A percentile compares a stretch with the other conserved stretches of the same genome.
phyloP scores from a whole-genome alignment of 2,888 invertebrate genomes.

The Steinernema hermaphroditum region DNA sequence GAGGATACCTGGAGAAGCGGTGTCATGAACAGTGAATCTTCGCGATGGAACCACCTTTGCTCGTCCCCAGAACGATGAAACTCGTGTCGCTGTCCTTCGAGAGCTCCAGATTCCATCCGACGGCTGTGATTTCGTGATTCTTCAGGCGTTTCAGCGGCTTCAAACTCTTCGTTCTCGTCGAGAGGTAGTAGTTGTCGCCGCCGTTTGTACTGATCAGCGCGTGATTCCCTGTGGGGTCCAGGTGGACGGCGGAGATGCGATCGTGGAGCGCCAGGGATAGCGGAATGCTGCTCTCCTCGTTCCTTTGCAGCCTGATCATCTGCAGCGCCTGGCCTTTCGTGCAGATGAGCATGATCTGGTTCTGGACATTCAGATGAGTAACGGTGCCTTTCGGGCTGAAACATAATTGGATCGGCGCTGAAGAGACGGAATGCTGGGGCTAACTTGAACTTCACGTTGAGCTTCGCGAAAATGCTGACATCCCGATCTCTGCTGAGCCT shows the following conservation, averaged over 20 bases:
- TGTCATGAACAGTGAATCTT: too few species aligned
- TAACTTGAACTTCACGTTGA: slow-evolving; percentile 36
- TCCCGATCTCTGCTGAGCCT: background rate
- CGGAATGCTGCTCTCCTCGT: slow-evolving; percentile 39
- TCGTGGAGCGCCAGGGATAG: slow-evolving; percentile 47
- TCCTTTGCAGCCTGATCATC: slow-evolving; percentile 4
- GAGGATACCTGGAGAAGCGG: slow-evolving; percentile 33
- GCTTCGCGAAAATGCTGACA: slow-evolving; percentile 29
- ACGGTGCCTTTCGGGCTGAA: slow-evolving; percentile 38
- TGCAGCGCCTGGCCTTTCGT: background rate
- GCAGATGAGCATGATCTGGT: slow-evolving; percentile 37
- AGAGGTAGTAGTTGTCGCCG: slow-evolving; percentile 61
- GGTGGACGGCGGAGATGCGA: slow-evolving; percentile 50
- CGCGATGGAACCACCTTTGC: slow-evolving; percentile 53
- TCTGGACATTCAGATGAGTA: slow-evolving; percentile 42
- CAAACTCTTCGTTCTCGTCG: slow-evolving; percentile 43
- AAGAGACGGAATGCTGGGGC: background rate
- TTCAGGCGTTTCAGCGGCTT: slow-evolving; percentile 52
- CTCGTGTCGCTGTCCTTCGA: slow-evolving; percentile 57
- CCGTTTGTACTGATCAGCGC: slow-evolving; percentile 52
- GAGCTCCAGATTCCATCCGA: slow-evolving; percentile 63
- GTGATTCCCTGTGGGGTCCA: slow-evolving; percentile 55
- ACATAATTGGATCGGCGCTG: background rate
- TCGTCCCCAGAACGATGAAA: slow-evolving; percentile 60
- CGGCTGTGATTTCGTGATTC: slow-evolving; percentile 53